Percentiles rank a stretch among this genome's conserved stretches.
phyloP scores from a whole-genome alignment of 2,797 vertebrate species.

The Hydrolagus colliei region DNA sequence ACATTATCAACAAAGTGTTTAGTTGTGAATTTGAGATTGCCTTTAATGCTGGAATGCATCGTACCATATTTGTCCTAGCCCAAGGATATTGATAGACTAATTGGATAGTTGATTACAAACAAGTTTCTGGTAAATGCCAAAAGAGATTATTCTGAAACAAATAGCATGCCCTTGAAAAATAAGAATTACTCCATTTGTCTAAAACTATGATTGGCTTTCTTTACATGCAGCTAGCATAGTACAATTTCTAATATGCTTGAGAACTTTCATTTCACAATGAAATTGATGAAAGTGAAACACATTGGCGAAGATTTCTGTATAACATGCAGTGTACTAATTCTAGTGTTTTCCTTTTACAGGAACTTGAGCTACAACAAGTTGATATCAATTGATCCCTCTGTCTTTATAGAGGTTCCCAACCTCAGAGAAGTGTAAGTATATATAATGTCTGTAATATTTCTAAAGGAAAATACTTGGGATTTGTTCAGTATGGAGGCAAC shows the following conservation, averaged over 20 bases:
- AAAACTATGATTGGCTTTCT: not conserved
- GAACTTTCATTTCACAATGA: conserved; percentile 19
- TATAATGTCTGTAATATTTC: conserved; percentile 38
- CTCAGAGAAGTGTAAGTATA: conserved; percentile 89
- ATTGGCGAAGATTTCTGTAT: conserved; percentile 35
- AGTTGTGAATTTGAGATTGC: not conserved
- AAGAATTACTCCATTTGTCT: not conserved
- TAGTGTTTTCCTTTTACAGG: conserved; percentile 59
- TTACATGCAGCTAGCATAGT: not conserved
- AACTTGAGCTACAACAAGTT: conserved; percentile 90
- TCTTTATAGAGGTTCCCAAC: conserved; percentile 69
- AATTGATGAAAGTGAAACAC: conserved; percentile 38
- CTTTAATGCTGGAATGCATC: not conserved
- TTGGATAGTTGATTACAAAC: not conserved
- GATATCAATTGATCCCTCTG: conserved; percentile 65
- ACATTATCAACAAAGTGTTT: too few relatives aligned
- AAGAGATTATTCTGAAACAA: not conserved
- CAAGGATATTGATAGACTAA: not conserved
- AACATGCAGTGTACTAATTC: conserved; percentile 43
- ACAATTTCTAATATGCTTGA: conserved; percentile 34
- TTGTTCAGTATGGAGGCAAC: not conserved
- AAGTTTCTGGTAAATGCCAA: not conserved
- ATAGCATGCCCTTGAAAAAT: not conserved
- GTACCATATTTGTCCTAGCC: not conserved
- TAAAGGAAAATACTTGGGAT: not conserved